Conservation (phyloP, 2,797 vertebrate genomes). For the Glossophaga mutica region DNA sequence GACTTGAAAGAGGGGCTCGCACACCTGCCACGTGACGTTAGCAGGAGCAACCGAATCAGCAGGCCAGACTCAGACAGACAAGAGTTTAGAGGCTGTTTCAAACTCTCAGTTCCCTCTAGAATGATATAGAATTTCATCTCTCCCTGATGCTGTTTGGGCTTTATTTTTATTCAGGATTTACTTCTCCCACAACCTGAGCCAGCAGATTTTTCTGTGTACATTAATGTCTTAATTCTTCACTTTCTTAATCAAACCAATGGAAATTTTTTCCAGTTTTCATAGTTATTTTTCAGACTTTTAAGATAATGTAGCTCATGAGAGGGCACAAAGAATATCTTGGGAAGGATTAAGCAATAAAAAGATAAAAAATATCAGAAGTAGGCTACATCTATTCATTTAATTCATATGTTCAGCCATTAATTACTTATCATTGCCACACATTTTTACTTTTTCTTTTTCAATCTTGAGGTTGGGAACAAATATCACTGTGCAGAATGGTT, state of each 20-base stretch:
- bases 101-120: background rate
- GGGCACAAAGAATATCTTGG: background rate
- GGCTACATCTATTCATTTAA: background rate
- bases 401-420: background rate
- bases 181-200: background rate
- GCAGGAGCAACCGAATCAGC: background rate
- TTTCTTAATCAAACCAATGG: background rate
- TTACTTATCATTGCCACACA: background rate
- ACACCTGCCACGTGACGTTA: slow-evolving; percentile 20
- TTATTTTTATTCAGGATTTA: background rate
- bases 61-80: background rate
- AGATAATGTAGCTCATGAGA: background rate
- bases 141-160: background rate
- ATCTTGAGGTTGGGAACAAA: background rate
- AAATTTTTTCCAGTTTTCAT: background rate
- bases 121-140: background rate
- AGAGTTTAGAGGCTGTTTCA: background rate
- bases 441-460: background rate
- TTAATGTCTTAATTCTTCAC: slow-evolving; percentile 12
- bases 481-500: background rate
- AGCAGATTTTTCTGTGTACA: background rate
- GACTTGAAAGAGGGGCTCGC: slow-evolving; percentile 22
- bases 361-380: background rate
- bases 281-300: background rate
- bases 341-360: background rate